Percentiles rank a stretch among this genome's conserved stretches.
These are phyloP conservation scores for Chionomys nivalis DNA, from an alignment of 2,113 vertebrate species.

Conservation along the genomic window DNA sequence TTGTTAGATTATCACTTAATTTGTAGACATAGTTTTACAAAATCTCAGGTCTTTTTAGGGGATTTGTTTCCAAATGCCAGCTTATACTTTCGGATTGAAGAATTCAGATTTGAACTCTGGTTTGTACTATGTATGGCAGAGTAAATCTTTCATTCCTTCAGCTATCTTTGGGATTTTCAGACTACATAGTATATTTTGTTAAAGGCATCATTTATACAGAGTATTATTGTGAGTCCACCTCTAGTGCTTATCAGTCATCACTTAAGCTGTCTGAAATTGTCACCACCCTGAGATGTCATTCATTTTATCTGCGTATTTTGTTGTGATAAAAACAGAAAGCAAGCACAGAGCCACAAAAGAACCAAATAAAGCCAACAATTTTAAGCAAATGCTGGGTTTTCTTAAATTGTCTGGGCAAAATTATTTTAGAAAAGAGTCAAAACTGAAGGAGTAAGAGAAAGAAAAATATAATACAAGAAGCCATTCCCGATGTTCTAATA, in stretches of 20 bases:
- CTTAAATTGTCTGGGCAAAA: background rate
- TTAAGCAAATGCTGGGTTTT: background rate
- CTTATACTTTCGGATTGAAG: background rate
- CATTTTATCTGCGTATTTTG: background rate
- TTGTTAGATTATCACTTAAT: background rate
- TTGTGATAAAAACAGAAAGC: background rate
- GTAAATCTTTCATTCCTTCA: background rate
- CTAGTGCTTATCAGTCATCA: background rate
- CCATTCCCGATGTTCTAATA: background rate
- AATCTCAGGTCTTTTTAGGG: background rate
- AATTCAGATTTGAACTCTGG: background rate
- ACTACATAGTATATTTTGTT: background rate
- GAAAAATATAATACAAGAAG: background rate
- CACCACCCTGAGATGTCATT: background rate
- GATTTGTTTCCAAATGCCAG: background rate
- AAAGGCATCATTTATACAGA: background rate
- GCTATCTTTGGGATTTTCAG: background rate
- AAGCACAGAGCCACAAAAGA: background rate
- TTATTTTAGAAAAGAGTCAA: background rate
- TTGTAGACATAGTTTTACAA: conserved; percentile 18
- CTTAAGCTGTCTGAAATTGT: background rate
- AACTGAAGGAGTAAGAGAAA: background rate
- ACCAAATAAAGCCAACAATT: background rate
- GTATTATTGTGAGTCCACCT: background rate
- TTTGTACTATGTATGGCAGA: background rate